Base-by-base conservation (phyloP, 2,113 vertebrate genomes). In the Sterrhoptilus dennistouni region DNA sequence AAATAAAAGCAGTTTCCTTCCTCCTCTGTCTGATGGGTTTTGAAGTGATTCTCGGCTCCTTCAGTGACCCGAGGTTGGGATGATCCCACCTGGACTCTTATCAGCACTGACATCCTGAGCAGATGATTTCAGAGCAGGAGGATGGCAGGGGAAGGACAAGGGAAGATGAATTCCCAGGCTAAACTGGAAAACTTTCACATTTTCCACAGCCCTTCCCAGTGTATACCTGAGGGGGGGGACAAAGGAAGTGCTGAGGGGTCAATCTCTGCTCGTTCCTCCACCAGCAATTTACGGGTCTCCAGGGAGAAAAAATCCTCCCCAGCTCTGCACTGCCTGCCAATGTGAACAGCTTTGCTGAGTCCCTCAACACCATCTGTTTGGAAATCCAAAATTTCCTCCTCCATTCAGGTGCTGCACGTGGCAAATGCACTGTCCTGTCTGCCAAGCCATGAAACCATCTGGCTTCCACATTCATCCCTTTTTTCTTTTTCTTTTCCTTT, bases 381-480 rank as follows among this genome's bases (percentile, higher is more conserved):
- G 70, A 92, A 94, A 94, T 35, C 93, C 52, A 74, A 96, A 94
- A 94, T 77, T 47, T 70, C 93, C 77, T 89, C 95, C 74, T 90
- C 59, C 70, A 90, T 93, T 96, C 92, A 95, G 96, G 95, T 90
- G 95, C 90, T 92, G 93, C 92, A 93, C 33, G 47, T 88, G 75
- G 88, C 78, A 84, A 66, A 80, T 14, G 53, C 85, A 44, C 60
- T 66, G 86, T 68, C 50, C 86, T 95, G 38, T n/a, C 95, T 97
- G 96, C 96, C 95, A 96, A 96, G 92, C 90, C 96, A 83, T 28
- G 52, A 65, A 56, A 84, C 96, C 97, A 96, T 96, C 97, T 97
- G 94, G 92, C 72, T 95, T 42, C 72, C 52, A 81, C 66, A 47
- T 68, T 86, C 61, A 81, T 7, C 68, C 56, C 5, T 38, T 42